phyloP scores from a whole-genome alignment of 2,888 invertebrate genomes.

The Thera britannica region DNA sequence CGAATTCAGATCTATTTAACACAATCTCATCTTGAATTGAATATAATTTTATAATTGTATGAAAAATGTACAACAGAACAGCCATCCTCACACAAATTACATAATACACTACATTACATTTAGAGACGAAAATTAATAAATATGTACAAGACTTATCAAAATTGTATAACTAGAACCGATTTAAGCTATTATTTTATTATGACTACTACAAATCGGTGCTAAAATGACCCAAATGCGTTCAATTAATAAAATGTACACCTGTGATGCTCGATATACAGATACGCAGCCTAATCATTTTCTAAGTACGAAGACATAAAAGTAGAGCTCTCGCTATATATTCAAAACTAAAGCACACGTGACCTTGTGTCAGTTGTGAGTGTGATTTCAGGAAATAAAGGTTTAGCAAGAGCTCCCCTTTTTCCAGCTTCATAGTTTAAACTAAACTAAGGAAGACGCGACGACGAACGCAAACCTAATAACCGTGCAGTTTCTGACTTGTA shows the following conservation, averaged over 20 bases:
- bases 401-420: constrained; percentile 6
- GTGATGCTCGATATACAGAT: constrained; percentile 29
- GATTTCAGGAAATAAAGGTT: background rate
- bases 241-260: constrained; percentile 36
- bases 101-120: constrained; percentile 52
- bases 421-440: constrained; percentile 11
- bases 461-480: background rate
- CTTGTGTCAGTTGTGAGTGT: background rate
- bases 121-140: constrained; percentile 54
- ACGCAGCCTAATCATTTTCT: constrained; percentile 14
- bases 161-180: constrained; percentile 38
- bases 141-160: constrained; percentile 59
- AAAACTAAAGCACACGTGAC: background rate
- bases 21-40: constrained; percentile 48
- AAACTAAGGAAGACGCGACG: constrained; percentile 3
- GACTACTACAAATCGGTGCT: constrained; percentile 23
- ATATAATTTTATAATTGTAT: constrained; percentile 43
- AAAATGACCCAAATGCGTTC: constrained; percentile 16
- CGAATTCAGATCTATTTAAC: constrained; percentile 57
- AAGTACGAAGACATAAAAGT: background rate
- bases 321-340: background rate
- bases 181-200: constrained; percentile 33
- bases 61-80: constrained; percentile 40
- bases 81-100: constrained; percentile 35
- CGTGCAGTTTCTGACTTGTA: constrained; percentile 1